Conservation (phyloP, 2,888 invertebrate genomes). For the Rhorus exstirpatorius region DNA sequence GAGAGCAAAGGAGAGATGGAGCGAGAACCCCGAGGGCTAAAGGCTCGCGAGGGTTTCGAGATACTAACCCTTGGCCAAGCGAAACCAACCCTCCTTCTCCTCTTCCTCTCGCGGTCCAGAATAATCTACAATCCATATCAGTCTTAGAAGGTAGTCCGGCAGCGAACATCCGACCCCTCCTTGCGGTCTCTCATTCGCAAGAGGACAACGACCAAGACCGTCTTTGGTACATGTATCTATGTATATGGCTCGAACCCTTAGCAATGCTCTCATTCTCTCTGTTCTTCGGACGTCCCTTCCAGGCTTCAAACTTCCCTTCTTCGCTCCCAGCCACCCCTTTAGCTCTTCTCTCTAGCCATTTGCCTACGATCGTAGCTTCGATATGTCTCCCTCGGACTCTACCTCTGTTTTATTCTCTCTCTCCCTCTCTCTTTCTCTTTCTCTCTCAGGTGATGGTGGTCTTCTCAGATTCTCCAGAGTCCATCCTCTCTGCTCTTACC, state of each 20-base stretch:
- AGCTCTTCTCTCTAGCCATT: conserved; percentile 75
- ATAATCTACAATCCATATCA: conserved; percentile 86
- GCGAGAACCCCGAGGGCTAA: conserved; percentile 58
- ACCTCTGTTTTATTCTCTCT: conserved; percentile 23
- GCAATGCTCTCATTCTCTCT: conserved; percentile 75
- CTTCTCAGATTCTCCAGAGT: conserved; percentile 65
- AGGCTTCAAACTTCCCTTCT: conserved; percentile 70
- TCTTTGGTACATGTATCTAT: conserved; percentile 42
- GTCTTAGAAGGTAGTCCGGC: conserved; percentile 84
- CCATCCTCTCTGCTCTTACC: conserved; percentile 46
- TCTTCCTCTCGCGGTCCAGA: conserved; percentile 85
- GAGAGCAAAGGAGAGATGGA: conserved; percentile 71
- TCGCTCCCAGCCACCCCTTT: conserved; percentile 67
- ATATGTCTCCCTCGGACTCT: conserved; percentile 37
- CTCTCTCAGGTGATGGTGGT: conserved; percentile 51
- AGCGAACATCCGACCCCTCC: conserved; percentile 75
- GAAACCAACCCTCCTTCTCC: conserved; percentile 71
- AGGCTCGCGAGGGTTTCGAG: conserved; percentile 75
- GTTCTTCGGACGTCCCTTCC: conserved; percentile 71
- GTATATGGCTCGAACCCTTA: conserved; percentile 77
- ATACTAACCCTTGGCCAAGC: conserved; percentile 85
- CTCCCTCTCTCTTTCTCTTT: conserved; percentile 31
- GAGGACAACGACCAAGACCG: conserved; percentile 60
- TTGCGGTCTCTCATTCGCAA: conserved; percentile 49
- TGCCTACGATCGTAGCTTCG: conserved; percentile 66